phyloP scores from a whole-genome alignment of 2,888 invertebrate genomes.

The Margaritifera margaritifera region DNA sequence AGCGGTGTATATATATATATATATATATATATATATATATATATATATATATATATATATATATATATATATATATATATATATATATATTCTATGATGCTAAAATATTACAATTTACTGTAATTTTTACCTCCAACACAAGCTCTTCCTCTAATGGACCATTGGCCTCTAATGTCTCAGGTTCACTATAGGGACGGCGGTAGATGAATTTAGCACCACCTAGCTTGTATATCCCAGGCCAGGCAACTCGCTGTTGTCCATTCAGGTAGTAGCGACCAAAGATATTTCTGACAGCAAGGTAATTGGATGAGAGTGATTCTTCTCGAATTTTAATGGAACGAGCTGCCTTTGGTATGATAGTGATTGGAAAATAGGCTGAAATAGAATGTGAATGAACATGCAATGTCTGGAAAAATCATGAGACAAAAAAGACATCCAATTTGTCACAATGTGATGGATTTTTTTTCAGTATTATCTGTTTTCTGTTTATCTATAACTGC shows the following conservation, averaged over 20 bases:
- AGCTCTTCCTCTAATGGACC: constrained; percentile 93
- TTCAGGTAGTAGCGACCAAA: constrained; percentile 91
- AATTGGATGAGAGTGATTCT: constrained; percentile 88
- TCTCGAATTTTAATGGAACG: constrained; percentile 79
- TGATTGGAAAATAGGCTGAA: constrained; percentile 61
- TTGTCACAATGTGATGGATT: background rate
- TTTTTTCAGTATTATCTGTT: too few species aligned
- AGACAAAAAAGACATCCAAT: background rate
- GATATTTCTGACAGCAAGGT: constrained; percentile 89
- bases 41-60: too few species aligned
- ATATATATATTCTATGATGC: background rate
- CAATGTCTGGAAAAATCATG: background rate
- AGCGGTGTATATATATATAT: too few species aligned
- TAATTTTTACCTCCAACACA: constrained; percentile 83
- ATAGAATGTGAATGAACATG: constrained; percentile 1
- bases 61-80: too few species aligned
- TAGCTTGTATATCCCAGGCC: constrained; percentile 86
- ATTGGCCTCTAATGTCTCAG: constrained; percentile 87
- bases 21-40: too few species aligned
- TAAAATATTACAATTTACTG: background rate
- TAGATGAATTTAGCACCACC: constrained; percentile 92
- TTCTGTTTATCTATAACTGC: too few species aligned
- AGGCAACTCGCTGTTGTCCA: constrained; percentile 95
- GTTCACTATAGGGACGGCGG: constrained; percentile 78
- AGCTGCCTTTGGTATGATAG: constrained; percentile 55